phyloP scores from a whole-genome alignment of 2,888 invertebrate species.

The Penaeus monodon region DNA sequence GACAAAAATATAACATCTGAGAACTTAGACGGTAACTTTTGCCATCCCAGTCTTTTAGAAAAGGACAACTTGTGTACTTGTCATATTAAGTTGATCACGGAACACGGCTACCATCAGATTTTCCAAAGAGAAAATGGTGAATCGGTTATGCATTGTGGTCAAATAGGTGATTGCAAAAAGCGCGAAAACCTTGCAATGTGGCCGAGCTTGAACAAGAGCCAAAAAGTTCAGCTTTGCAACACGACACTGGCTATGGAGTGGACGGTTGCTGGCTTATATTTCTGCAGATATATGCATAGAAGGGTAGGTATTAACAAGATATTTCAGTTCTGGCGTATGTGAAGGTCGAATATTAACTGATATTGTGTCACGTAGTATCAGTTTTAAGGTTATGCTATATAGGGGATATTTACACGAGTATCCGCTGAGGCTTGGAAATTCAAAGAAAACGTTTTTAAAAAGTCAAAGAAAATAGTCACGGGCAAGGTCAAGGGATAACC shows the following conservation, averaged over 20 bases:
- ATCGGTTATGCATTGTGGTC: slow-evolving; percentile 5
- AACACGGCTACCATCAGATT: slow-evolving; percentile 1
- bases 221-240: slow-evolving; percentile 51
- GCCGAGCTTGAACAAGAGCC: slow-evolving; percentile 44
- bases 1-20: not conserved
- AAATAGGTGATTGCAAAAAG: not conserved
- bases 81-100: not conserved
- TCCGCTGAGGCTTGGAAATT: too few species aligned
- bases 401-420: not conserved
- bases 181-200: slow-evolving; percentile 38
- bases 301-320: slow-evolving; percentile 28
- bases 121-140: not conserved
- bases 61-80: slow-evolving; percentile 6
- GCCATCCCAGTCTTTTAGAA: not conserved
- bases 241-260: slow-evolving; percentile 50
- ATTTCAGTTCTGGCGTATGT: not conserved
- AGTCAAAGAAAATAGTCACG: not conserved
- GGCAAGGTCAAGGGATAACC: not conserved
- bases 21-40: not conserved
- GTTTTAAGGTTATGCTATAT: too few species aligned
- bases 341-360: too few species aligned
- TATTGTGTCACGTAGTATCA: not conserved
- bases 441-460: too few species aligned
- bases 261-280: slow-evolving; percentile 51
- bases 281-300: slow-evolving; percentile 44